phyloP scores from a whole-genome alignment of 2,113 vertebrate species.

The Gopherus flavomarginatus region DNA sequence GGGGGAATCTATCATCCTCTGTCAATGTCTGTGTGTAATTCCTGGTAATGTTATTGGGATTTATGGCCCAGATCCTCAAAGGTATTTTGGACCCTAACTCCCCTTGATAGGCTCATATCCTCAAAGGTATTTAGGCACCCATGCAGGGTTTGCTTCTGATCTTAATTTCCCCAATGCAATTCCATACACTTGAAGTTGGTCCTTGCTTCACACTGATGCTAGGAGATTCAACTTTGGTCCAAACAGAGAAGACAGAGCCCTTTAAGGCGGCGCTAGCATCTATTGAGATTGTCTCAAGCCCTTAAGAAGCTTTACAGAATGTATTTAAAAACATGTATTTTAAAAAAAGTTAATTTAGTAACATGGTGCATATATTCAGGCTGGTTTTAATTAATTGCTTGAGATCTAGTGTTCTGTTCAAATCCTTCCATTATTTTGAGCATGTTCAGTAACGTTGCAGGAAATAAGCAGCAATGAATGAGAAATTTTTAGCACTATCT shows the following conservation, averaged over 20 bases:
- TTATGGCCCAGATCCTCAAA: not conserved
- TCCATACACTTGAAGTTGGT: not conserved
- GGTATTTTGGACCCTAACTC: not conserved
- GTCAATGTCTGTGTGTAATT: not conserved
- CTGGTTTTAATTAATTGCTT: constrained; percentile 22
- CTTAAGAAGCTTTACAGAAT: not conserved
- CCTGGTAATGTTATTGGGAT: not conserved
- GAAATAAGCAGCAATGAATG: constrained; percentile 52
- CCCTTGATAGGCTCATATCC: not conserved
- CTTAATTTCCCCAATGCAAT: not conserved
- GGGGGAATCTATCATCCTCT: not conserved
- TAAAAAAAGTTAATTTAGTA: constrained; percentile 37
- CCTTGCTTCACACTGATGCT: not conserved
- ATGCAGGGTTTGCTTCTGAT: not conserved
- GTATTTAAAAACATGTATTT: constrained; percentile 31
- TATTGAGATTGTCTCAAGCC: not conserved
- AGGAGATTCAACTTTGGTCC: not conserved
- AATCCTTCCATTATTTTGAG: constrained; percentile 40
- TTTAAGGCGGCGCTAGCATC: not conserved
- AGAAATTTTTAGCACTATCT: constrained; percentile 25
- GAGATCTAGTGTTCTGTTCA: constrained; percentile 53
- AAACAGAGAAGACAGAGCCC: not conserved
- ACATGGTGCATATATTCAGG: constrained; percentile 2
- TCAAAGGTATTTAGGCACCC: not conserved
- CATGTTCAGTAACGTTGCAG: constrained; percentile 44